Evolutionary conservation across 2,797 vertebrate genomes (phyloP), one percentile per base, ranked within the genome.

Genomic region (Acanthurus leucopareius): DNA sequence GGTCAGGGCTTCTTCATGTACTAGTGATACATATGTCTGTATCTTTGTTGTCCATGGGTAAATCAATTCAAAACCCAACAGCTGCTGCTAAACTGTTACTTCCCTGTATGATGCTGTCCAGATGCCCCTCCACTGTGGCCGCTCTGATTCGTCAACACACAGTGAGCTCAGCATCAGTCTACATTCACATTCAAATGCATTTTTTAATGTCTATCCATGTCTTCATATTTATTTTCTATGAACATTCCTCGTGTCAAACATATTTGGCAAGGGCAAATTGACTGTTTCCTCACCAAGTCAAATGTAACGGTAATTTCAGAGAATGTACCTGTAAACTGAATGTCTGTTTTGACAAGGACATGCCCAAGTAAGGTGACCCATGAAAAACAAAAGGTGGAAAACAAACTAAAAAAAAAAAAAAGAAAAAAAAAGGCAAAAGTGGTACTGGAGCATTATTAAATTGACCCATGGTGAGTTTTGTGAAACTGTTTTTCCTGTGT

Each of bases 261-360:
- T 83, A 73, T 91, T 90, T 90, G 84, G 77, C 87, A 85, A 83
- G 83, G 85, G 91, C 88, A 85, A 89, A 90, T 84, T 82, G 88
- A 92, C 89, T 92, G 90, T 92, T 91, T 91, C 78, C 82, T 89
- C 83, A 89, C 81, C 79, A 86, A 85, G 86, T 92, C 88, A 86
- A 87, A 93, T 90, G 90, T 88, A 93, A 89, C 25, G 79, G 91
- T 92, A 90, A 92, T 91, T 92, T 92, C 85, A 88, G 91, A 95
- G 95, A 96, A 95, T 96, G 95, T 96, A 95, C 92, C 87, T 93
- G 91, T 94, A 92, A 86, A 93, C 89, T 93, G 93, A 95, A 95
- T 94, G 95, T 94, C 86, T 95, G 90, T 88, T 91, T 88, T 32
- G 70, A 86, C 83, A 73, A 91, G 84, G 81, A 88, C 85, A 77